phyloP scores from a whole-genome alignment of 2,888 invertebrate genomes.

The Eupithecia pulchellata region DNA sequence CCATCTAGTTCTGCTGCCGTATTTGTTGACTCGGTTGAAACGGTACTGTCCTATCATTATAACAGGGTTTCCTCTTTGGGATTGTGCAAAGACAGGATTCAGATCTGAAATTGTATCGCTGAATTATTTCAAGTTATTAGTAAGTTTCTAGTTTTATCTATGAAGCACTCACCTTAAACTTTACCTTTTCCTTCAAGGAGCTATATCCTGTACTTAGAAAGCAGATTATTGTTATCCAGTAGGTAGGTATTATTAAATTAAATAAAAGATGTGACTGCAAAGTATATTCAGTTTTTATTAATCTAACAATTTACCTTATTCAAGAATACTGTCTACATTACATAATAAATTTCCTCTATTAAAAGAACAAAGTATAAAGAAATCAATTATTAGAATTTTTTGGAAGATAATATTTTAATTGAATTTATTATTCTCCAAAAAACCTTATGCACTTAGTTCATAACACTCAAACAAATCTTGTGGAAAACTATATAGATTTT shows the following conservation, averaged over 20 bases:
- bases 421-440: neutral
- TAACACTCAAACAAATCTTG: neutral
- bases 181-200: neutral
- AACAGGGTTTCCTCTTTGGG: slow-evolving; percentile 79
- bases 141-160: neutral
- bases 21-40: slow-evolving; percentile 79
- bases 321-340: slow-evolving; percentile 7
- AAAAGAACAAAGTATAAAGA: slow-evolving; percentile 1
- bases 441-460: neutral
- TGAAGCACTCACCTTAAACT: neutral
- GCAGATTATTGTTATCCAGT: neutral
- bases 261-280: slow-evolving; percentile 10
- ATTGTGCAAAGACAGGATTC: slow-evolving; percentile 77
- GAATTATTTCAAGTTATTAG: neutral
- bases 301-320: neutral
- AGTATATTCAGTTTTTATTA: slow-evolving; percentile 18
- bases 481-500: neutral
- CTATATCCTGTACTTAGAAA: neutral
- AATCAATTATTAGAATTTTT: too few species aligned
- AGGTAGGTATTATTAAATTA: neutral
- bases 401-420: too few species aligned
- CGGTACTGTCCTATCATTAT: slow-evolving; percentile 82
- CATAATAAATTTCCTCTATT: neutral
- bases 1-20: slow-evolving; percentile 77
- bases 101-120: slow-evolving; percentile 62